phyloP scores from a whole-genome alignment of 2,797 vertebrate genomes.

The Siniperca scherzeri region DNA sequence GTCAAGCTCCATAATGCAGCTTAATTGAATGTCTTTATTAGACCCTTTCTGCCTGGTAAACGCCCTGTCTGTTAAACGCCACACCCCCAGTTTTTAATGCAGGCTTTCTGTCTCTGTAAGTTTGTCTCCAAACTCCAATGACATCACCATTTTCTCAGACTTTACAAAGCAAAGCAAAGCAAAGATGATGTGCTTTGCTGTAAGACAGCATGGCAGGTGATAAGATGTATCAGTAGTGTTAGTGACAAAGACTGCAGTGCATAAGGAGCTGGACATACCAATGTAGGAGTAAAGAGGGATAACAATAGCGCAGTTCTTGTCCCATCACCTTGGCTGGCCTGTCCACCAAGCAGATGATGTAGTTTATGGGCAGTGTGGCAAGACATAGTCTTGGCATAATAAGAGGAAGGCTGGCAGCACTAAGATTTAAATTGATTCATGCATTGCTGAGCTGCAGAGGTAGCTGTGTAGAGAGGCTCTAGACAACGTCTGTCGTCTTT shows the following conservation, averaged over 20 bases:
- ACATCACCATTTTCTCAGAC: no score
- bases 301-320: not conserved
- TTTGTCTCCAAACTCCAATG: not conserved
- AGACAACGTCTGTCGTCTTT: slow-evolving; percentile 10
- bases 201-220: not conserved
- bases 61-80: not conserved
- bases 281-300: not conserved
- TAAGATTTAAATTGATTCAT: slow-evolving; percentile 51
- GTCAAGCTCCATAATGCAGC: not conserved
- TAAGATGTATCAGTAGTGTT: not conserved
- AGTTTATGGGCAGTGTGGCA: slow-evolving; percentile 47
- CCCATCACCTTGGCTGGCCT: slow-evolving; percentile 3
- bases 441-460: slow-evolving; percentile 41
- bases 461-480: slow-evolving; percentile 25
- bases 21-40: not conserved
- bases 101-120: not conserved
- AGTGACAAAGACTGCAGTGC: slow-evolving; percentile 13
- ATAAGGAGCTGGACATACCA: not conserved
- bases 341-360: slow-evolving; percentile 30
- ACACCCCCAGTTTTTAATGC: not conserved
- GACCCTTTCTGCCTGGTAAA: not conserved
- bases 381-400: slow-evolving; percentile 42
- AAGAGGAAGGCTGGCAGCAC: slow-evolving; percentile 49
- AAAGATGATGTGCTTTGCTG: no score
- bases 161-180: no score